A percentile compares a stretch with the other conserved stretches of the same genome.
phyloP scores from a whole-genome alignment of 2,888 invertebrate species.

The Apocheima hispidaria region DNA sequence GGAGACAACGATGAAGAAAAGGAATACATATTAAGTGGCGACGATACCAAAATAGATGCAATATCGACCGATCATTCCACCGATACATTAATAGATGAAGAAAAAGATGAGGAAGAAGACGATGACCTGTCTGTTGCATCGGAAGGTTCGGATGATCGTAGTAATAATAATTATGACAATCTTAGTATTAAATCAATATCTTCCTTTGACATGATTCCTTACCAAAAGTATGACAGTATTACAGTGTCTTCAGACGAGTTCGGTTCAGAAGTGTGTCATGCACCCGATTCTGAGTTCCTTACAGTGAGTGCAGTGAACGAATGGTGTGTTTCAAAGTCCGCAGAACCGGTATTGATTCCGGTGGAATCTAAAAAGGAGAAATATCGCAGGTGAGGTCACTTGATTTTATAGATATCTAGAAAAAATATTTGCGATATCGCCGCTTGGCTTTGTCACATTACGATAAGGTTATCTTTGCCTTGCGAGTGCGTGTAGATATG shows the following conservation, averaged over 20 bases:
- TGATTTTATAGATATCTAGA: constrained; percentile 56
- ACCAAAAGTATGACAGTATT: constrained; percentile 82
- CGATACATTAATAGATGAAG: constrained; percentile 79
- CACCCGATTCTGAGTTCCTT: constrained; percentile 78
- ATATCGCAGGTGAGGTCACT: constrained; percentile 82
- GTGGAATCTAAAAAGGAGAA: constrained; percentile 83
- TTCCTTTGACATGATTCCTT: constrained; percentile 82
- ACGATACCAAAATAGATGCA: constrained; percentile 73
- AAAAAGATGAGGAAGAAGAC: constrained; percentile 67
- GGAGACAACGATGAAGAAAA: constrained; percentile 67
- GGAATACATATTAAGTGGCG: constrained; percentile 71
- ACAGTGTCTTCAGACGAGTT: constrained; percentile 83
- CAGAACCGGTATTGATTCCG: constrained; percentile 75
- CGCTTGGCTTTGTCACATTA: constrained; percentile 65
- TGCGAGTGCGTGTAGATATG: constrained; percentile 62
- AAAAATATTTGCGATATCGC: constrained; percentile 75
- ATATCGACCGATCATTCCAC: constrained; percentile 80
- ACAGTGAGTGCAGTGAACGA: constrained; percentile 84
- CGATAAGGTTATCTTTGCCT: constrained; percentile 72
- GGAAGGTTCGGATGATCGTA: constrained; percentile 71
- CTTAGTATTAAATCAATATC: constrained; percentile 83
- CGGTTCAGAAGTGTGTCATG: constrained; percentile 82
- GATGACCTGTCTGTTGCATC: constrained; percentile 71
- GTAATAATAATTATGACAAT: constrained; percentile 75
- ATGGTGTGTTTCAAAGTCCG: constrained; percentile 80